A percentile compares a stretch with the other conserved stretches of the same genome.
Evolutionary conservation across 2,113 vertebrate genomes (phyloP).

Genomic region (Phrynosoma blainvillii): DNA sequence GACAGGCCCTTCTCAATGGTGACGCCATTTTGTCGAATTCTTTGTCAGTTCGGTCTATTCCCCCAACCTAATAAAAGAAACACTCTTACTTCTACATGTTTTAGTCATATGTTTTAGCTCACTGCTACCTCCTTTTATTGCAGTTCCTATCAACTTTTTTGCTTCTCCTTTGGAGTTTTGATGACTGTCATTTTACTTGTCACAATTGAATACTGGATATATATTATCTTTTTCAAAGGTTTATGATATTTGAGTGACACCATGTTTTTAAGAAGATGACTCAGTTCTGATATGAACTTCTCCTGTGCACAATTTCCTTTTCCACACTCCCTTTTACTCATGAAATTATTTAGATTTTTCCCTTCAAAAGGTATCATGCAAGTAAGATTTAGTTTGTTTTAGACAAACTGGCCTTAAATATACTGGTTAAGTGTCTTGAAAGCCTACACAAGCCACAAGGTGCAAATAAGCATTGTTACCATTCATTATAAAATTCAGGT

Average conservation of each 20-base stretch:
- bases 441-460: neutral
- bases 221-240: neutral
- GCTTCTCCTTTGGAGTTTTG: neutral
- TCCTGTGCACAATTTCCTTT: constrained; percentile 69
- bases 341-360: constrained; percentile 70
- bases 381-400: neutral
- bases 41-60: neutral
- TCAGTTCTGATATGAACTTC: constrained; percentile 70
- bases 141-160: neutral
- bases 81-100: neutral
- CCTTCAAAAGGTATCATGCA: neutral
- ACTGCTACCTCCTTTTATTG: neutral
- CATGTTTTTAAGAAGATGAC: constrained; percentile 72
- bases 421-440: neutral
- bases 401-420: neutral
- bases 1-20: neutral
- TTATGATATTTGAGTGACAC: constrained; percentile 47
- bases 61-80: too few relatives aligned
- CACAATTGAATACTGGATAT: neutral
- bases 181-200: neutral
- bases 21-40: neutral
- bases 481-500: neutral
- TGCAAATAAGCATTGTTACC: neutral
- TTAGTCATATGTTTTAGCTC: neutral
- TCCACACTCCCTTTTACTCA: constrained; percentile 77